phyloP scores from a whole-genome alignment of 2,797 vertebrate species.

The Amblyraja radiata region DNA sequence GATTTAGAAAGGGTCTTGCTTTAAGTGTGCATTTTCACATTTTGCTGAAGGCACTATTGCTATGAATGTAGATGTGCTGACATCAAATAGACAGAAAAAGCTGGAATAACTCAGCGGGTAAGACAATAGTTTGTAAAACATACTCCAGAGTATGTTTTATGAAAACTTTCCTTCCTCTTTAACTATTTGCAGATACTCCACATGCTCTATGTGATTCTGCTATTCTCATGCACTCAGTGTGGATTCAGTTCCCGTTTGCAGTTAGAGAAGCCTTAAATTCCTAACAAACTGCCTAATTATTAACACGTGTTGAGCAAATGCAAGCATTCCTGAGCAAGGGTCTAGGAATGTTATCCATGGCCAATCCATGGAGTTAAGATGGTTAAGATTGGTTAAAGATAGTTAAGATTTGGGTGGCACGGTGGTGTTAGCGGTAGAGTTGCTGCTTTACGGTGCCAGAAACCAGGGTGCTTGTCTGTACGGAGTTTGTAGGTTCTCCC shows the following conservation, averaged over 20 bases:
- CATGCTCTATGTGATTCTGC: not conserved
- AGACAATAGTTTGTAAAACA: too few species aligned
- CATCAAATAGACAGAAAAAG: not conserved
- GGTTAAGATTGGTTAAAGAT: too few species aligned
- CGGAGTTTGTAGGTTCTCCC: too few species aligned
- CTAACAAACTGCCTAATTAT: not conserved
- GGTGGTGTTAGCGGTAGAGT: too few species aligned
- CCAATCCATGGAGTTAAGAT: not conserved
- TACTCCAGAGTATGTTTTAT: not conserved
- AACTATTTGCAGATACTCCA: not conserved
- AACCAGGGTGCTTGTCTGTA: too few species aligned
- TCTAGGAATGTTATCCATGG: not conserved
- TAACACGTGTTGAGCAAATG: not conserved
- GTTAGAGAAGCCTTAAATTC: not conserved
- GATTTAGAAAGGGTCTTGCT: not conserved
- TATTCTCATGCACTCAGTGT: not conserved
- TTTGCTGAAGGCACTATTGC: not conserved
- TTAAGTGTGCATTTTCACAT: not conserved
- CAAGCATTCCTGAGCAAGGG: not conserved
- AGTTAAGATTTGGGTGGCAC: too few species aligned
- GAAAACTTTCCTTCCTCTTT: not conserved
- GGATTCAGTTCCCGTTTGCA: not conserved
- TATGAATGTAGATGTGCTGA: not conserved
- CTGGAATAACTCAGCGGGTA: too few species aligned
- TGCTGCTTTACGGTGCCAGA: too few species aligned